These are phyloP conservation scores for Pomatostomus ruficeps DNA, from an alignment of 2,113 vertebrate genomes.

Conservation along the genomic window DNA sequence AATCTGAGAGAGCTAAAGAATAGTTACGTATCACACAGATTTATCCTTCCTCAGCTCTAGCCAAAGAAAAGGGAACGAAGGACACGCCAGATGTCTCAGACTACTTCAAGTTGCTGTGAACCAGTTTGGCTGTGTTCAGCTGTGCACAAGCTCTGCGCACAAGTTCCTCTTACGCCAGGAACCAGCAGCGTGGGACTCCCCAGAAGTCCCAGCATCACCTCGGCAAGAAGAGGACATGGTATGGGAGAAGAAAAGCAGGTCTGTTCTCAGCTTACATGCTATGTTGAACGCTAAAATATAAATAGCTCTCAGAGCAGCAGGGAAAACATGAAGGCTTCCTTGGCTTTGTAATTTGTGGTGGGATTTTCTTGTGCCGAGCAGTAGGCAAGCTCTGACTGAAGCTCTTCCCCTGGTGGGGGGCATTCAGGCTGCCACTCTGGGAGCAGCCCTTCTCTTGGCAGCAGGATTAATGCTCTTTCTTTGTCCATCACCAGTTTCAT, in stretches of 20 bases:
- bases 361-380: conserved; percentile 32
- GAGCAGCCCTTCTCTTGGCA: not conserved
- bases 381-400: conserved; percentile 3
- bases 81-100: conserved; percentile 7
- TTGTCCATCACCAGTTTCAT: not conserved
- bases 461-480: not conserved
- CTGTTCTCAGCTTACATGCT: conserved; percentile 39
- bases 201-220: conserved; percentile 5
- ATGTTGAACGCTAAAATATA: conserved; percentile 26
- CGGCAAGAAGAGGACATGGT: not conserved
- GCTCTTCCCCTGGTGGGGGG: conserved; percentile 56
- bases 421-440: not conserved
- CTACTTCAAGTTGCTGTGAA: not conserved
- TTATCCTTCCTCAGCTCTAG: not conserved
- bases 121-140: not conserved
- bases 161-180: not conserved
- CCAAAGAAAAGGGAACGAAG: not conserved
- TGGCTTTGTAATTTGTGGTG: conserved; percentile 42
- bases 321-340: conserved; percentile 52
- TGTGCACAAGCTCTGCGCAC: not conserved
- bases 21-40: not conserved
- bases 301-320: conserved; percentile 40
- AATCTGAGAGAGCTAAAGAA: not conserved
- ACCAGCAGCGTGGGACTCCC: not conserved
- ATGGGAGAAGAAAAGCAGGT: conserved; percentile 44